These are phyloP conservation scores for Scyliorhinus canicula DNA, from an alignment of 2,797 vertebrate species.

Conservation along the genomic window DNA sequence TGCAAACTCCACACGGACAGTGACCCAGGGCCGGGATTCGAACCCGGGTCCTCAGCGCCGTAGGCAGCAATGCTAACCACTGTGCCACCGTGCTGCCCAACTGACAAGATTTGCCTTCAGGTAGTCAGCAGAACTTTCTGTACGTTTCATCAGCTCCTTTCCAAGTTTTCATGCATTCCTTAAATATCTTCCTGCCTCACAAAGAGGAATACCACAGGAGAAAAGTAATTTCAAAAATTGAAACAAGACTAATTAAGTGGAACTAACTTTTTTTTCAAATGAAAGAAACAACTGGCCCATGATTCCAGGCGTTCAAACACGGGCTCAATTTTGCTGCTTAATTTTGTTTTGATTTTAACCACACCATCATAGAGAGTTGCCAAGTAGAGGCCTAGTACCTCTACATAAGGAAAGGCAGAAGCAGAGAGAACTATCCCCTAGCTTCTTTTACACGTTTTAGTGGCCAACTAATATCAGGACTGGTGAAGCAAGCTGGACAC, in stretches of 20 bases:
- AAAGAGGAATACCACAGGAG: background rate
- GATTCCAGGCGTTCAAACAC: too few relatives aligned
- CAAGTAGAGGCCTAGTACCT: too few relatives aligned
- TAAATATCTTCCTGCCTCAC: background rate
- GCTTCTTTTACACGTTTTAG: background rate
- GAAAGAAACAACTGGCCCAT: too few relatives aligned
- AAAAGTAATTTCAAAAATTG: background rate
- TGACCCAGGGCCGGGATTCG: too few relatives aligned
- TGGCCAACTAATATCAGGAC: background rate
- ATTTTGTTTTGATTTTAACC: too few relatives aligned
- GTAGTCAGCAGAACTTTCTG: background rate
- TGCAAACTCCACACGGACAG: too few relatives aligned
- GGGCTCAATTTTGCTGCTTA: too few relatives aligned
- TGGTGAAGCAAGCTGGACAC: background rate
- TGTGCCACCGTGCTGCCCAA: too few relatives aligned
- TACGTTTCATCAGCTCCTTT: background rate
- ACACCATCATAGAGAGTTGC: too few relatives aligned
- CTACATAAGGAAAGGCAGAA: background rate
- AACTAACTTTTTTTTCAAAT: background rate
- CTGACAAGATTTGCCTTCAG: background rate
- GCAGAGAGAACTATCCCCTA: background rate
- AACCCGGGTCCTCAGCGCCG: too few relatives aligned
- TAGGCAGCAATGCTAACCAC: too few relatives aligned
- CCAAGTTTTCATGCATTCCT: background rate
- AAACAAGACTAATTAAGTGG: background rate